These are phyloP conservation scores for Onychomys torridus DNA, from an alignment of 2,797 vertebrate genomes.

Conservation along the genomic window DNA sequence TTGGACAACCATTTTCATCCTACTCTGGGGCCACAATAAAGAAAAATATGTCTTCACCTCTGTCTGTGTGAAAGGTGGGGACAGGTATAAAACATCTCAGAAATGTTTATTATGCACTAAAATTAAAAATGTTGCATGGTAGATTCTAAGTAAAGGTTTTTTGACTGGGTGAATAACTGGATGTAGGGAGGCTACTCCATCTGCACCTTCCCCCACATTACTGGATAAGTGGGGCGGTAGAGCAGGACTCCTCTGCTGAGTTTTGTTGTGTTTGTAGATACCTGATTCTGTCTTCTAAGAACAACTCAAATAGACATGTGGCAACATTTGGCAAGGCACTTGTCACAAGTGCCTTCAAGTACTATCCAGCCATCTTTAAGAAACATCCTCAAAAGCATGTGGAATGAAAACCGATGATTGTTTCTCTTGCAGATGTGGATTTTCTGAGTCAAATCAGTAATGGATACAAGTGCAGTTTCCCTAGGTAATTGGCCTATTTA, in stretches of 20 bases:
- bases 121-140: no score
- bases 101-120: no score
- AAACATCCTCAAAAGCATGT: conserved; percentile 44
- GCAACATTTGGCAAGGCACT: conserved; percentile 57
- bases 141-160: not conserved
- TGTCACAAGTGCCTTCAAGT: conserved; percentile 43
- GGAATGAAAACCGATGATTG: conserved; percentile 28
- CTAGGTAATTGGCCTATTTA: conserved; percentile 21
- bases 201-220: not conserved
- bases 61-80: not conserved
- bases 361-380: conserved; percentile 50
- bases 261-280: not conserved
- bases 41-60: not conserved
- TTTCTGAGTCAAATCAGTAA: conserved; percentile 27
- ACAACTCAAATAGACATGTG: conserved; percentile 20
- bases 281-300: conserved; percentile 20
- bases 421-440: conserved; percentile 48
- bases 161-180: not conserved
- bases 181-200: not conserved
- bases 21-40: not conserved
- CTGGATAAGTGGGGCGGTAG: not conserved
- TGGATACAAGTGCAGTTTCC: conserved; percentile 45
- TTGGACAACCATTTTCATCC: conserved; percentile 13
- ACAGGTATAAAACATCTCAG: not conserved
- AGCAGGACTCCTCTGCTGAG: not conserved